Percentiles rank a stretch among this genome's conserved stretches.
Conservation (phyloP, 2,888 invertebrate genomes). For the Aleiodes leptofemur region DNA sequence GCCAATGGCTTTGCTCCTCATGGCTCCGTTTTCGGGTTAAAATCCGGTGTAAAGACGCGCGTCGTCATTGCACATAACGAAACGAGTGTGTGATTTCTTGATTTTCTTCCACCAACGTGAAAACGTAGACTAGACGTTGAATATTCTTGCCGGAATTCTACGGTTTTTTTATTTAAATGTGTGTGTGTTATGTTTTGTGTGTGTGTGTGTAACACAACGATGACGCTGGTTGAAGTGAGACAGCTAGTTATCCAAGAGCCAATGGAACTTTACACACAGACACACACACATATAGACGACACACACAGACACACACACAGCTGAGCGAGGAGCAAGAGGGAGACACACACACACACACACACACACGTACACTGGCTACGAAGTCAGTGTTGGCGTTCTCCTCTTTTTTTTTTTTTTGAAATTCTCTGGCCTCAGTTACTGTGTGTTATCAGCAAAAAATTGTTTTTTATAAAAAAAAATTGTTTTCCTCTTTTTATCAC, state of each 20-base stretch:
- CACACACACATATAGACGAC: neutral
- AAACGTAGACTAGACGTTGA: neutral
- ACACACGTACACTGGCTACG: neutral
- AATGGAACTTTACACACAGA: slow-evolving; percentile 11
- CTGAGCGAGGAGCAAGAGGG: slow-evolving; percentile 7
- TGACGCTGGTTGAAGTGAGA: slow-evolving; percentile 16
- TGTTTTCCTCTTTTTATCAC: neutral
- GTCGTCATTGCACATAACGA: slow-evolving; percentile 64
- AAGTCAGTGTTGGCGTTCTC: slow-evolving; percentile 18
- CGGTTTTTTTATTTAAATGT: neutral
- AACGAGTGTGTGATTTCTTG: slow-evolving; percentile 44
- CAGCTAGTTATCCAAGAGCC: neutral
- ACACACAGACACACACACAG: neutral
- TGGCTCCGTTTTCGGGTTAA: slow-evolving; percentile 63
- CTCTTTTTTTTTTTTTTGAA: slow-evolving; percentile 22
- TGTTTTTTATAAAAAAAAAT: neutral
- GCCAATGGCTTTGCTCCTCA: slow-evolving; percentile 63
- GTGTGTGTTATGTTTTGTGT: no score
- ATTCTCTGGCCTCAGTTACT: neutral
- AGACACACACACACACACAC: neutral
- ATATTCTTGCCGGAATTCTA: neutral
- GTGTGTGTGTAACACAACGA: neutral
- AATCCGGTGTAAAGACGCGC: slow-evolving; percentile 62
- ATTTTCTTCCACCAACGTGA: neutral
- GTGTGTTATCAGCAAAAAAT: neutral